Percentiles rank a stretch among this genome's conserved stretches.
Evolutionary conservation across 2,888 invertebrate species (phyloP).

Genomic region (Sepioteuthis lessoniana): DNA sequence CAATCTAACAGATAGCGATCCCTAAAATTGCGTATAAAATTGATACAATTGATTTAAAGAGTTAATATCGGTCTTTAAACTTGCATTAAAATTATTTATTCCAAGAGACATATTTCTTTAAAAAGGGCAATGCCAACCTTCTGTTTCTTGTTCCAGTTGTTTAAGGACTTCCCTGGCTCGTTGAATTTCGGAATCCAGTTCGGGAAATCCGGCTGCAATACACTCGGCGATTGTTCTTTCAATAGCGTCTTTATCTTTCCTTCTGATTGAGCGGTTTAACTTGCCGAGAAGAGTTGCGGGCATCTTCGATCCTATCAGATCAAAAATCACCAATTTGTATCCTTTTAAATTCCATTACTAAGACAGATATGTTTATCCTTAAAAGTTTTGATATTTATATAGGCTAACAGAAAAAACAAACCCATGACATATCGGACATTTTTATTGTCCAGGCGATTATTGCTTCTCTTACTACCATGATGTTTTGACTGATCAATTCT

Average conservation of each 20-base stretch:
- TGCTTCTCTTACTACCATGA: background rate
- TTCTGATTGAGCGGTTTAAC: background rate
- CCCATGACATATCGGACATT: background rate
- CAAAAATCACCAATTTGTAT: background rate
- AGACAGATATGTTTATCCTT: background rate
- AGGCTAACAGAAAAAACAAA: background rate
- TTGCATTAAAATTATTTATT: background rate
- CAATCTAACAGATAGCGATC: no score
- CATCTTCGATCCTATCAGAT: constrained; percentile 16
- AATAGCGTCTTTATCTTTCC: background rate
- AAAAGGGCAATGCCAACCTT: background rate
- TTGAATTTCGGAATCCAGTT: constrained; percentile 24
- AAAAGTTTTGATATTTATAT: background rate
- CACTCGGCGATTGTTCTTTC: background rate
- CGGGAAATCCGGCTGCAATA: background rate
- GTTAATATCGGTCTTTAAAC: no score
- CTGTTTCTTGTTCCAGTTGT: background rate
- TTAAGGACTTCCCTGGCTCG: background rate
- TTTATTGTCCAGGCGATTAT: no score
- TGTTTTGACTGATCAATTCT: background rate
- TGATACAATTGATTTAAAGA: no score
- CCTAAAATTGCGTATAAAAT: no score
- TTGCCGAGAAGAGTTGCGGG: background rate
- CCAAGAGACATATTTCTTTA: background rate
- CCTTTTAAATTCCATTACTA: background rate